Conservation (phyloP, 2,888 invertebrate genomes). For the Perizoma flavofasciatum region DNA sequence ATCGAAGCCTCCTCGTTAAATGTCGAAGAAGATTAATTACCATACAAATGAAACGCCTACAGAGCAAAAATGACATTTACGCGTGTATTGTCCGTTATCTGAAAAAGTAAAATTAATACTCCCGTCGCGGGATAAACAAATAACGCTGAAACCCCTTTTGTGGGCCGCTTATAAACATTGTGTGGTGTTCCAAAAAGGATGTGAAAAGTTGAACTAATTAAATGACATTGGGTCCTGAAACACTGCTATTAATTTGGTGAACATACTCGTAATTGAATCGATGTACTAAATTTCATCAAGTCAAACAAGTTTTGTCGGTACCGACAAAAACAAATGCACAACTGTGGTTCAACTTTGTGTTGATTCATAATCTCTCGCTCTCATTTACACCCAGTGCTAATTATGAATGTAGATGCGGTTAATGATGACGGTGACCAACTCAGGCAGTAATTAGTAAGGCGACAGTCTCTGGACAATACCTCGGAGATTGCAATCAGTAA, state of each 20-base stretch:
- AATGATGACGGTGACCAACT: slow-evolving; percentile 3
- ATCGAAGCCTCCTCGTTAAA: slow-evolving; percentile 59
- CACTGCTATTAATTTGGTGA: slow-evolving; percentile 5
- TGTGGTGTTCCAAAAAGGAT: slow-evolving; percentile 11
- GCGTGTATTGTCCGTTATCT: slow-evolving; percentile 38
- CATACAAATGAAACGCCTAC: slow-evolving; percentile 57
- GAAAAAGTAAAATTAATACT: slow-evolving; percentile 24
- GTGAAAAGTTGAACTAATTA: slow-evolving; percentile 19
- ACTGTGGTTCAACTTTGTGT: slow-evolving; percentile 3
- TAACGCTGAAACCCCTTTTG: slow-evolving; percentile 20
- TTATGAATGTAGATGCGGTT: background rate
- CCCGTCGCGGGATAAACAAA: slow-evolving; percentile 21
- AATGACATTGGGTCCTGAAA: slow-evolving; percentile 13
- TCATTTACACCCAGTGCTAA: background rate
- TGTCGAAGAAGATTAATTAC: slow-evolving; percentile 75
- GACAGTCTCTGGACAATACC: background rate
- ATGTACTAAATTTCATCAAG: slow-evolving; percentile 4
- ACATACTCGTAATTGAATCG: slow-evolving; percentile 3
- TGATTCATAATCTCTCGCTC: background rate
- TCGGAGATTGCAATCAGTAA: background rate
- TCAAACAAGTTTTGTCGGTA: slow-evolving; percentile 1
- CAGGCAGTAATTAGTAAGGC: background rate
- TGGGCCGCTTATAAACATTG: slow-evolving; percentile 13
- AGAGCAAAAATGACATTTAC: slow-evolving; percentile 39
- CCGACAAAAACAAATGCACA: background rate